phyloP scores from a whole-genome alignment of 2,113 vertebrate genomes.

The Macquaria australasica region DNA sequence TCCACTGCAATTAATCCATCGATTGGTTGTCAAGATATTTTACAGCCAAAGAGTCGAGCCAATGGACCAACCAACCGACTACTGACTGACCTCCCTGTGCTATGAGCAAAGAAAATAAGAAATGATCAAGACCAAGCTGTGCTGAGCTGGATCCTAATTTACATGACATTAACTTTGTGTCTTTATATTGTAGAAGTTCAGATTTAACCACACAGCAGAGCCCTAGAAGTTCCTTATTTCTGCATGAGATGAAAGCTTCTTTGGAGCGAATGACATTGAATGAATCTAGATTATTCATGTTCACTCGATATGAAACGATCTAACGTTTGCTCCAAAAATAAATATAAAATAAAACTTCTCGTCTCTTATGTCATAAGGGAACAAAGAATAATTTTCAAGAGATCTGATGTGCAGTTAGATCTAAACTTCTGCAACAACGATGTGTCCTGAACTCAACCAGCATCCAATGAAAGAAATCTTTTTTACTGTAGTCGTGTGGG shows the following conservation, averaged over 20 bases:
- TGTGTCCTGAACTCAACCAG: constrained; percentile 15
- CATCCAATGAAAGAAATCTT: not conserved
- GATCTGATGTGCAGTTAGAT: not conserved
- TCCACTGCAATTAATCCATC: not conserved
- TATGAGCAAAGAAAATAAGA: not conserved
- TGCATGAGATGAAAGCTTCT: not conserved
- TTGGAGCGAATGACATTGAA: too few species aligned
- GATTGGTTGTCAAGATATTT: not conserved
- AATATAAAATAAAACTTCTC: too few species aligned
- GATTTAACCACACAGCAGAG: not conserved
- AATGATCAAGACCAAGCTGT: not conserved
- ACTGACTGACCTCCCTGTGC: not conserved
- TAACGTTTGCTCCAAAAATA: not conserved
- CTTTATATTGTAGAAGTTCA: not conserved
- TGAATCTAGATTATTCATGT: not conserved
- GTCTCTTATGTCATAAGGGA: not conserved
- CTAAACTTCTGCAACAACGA: constrained; percentile 8
- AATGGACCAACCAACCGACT: not conserved
- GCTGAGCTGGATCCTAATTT: not conserved
- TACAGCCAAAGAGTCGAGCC: not conserved
- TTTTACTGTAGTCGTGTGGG: not conserved
- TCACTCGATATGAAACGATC: not conserved
- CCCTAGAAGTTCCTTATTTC: not conserved
- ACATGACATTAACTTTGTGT: not conserved
- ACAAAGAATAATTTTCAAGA: not conserved